A percentile compares a stretch with the other conserved stretches of the same genome.
Evolutionary conservation across 2,797 vertebrate genomes (phyloP).

Genomic region (Heteromormyrus szaboi): DNA sequence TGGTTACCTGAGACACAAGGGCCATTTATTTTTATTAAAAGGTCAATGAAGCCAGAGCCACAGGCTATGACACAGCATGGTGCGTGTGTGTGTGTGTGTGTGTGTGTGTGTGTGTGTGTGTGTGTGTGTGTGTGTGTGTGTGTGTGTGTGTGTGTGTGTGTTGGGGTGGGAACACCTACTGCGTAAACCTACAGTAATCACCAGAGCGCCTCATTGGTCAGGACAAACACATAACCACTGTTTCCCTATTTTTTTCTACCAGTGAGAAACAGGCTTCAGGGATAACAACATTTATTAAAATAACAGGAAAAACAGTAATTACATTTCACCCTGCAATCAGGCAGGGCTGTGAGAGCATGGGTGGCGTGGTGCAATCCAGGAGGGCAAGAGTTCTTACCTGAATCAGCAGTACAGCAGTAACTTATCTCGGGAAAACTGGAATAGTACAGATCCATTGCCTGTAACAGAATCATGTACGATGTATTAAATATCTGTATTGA

Average conservation of each 20-base stretch:
- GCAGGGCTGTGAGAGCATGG: background rate
- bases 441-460: constrained; percentile 73
- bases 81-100: background rate
- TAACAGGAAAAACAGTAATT: constrained; percentile 18
- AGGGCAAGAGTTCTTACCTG: constrained; percentile 53
- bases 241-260: background rate
- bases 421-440: constrained; percentile 60
- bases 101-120: background rate
- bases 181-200: background rate
- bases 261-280: constrained; percentile 23
- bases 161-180: background rate
- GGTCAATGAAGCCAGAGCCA: background rate
- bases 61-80: background rate
- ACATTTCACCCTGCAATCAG: constrained; percentile 11
- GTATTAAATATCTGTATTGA: background rate
- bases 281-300: constrained; percentile 14
- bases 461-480: constrained; percentile 5
- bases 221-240: background rate
- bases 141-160: background rate
- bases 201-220: background rate
- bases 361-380: background rate
- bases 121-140: no score
- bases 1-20: background rate
- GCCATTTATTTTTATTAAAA: constrained; percentile 4
- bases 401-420: constrained; percentile 61